Base-by-base conservation (phyloP, 2,888 invertebrate species). In the Ormyrus pomaceus region DNA sequence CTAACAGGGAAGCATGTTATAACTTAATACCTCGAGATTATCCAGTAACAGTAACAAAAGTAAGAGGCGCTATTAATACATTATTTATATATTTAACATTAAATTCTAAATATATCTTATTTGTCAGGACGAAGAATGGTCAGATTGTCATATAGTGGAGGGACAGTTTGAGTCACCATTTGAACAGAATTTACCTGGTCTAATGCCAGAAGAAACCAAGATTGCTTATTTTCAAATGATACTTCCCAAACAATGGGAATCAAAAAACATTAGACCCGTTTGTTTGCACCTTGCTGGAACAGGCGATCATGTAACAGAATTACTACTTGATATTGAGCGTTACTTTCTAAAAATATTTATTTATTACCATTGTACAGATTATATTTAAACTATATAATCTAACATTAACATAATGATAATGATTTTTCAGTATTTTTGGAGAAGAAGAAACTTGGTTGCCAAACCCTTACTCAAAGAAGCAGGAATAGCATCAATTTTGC, bases 241-340 rank as follows among this genome's bases (percentile, higher is more conserved):
- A 55, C 88, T 98, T 83, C 98, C 98, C 0, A 92, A 93, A 50
- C 93, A 94, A 85, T 98, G 98, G 98, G 91, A 89, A 73, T 92
- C 93, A 0, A 91, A 93, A 77, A 92, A 93, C 83, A 91, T 92
- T 19, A 95, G 95, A 87, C 97, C 97, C 4, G 93, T 99, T 56
- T 98, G 98, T 90, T 93, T 99, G 83, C 99, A 99, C 89, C 92
- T 99, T 84, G 99, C 99, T 50, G 99, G 99, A 51, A 99, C 99
- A 61, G 99, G 99, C 64, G 99, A 99, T 92, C 99, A 99, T 93
- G 97, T 97, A 93, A 93, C 34, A 34, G 34, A 34, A 34, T 34
- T 34, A 4, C 34, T 34, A 34, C 34, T 3, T 34, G 34, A 34
- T 34, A 34, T 34, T 34, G 4, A 34, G 4, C 34, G 0, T 34